Percentiles rank a stretch among this genome's conserved stretches.
These are phyloP conservation scores for Amphimedon queenslandica DNA, from an alignment of 37 sponge, comb jelly and placozoan genomes.

Conservation along the genomic window DNA sequence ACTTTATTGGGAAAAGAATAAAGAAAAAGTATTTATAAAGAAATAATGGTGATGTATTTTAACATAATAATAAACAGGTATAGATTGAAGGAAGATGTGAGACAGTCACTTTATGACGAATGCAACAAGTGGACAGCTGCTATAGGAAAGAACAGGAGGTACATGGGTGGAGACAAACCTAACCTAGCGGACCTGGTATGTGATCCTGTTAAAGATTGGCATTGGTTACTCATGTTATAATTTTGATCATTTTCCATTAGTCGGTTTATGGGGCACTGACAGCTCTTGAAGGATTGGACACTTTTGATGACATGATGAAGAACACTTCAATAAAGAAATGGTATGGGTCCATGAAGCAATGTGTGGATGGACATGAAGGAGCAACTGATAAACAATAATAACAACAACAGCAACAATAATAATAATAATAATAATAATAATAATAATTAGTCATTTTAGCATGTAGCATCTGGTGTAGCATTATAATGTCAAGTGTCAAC, in stretches of 20 bases:
- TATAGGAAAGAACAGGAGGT: slow-evolving; percentile 53
- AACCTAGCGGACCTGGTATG: slow-evolving; percentile 93
- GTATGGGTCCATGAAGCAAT: slow-evolving; percentile 54
- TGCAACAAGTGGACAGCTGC: slow-evolving; percentile 70
- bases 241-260: slow-evolving; percentile 19
- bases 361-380: slow-evolving; percentile 27
- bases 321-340: slow-evolving; percentile 61
- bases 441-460: too few species aligned
- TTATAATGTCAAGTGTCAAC: too few species aligned
- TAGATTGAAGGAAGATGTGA: slow-evolving; percentile 65
- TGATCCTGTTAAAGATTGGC: background rate
- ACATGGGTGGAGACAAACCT: slow-evolving; percentile 85
- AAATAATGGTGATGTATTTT: slow-evolving; percentile 7
- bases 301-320: slow-evolving; percentile 68
- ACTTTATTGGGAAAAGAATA: slow-evolving; percentile 58
- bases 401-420: too few species aligned
- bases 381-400: too few species aligned
- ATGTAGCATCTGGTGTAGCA: too few species aligned
- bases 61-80: slow-evolving; percentile 30
- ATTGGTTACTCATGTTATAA: background rate
- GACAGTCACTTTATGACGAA: slow-evolving; percentile 62
- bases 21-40: slow-evolving; percentile 58
- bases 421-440: too few species aligned
- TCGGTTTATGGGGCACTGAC: slow-evolving; percentile 85
- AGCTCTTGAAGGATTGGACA: slow-evolving; percentile 75